These are phyloP conservation scores for Theodoxus fluviatilis DNA, from an alignment of 2,888 invertebrate genomes.

Conservation along the genomic window DNA sequence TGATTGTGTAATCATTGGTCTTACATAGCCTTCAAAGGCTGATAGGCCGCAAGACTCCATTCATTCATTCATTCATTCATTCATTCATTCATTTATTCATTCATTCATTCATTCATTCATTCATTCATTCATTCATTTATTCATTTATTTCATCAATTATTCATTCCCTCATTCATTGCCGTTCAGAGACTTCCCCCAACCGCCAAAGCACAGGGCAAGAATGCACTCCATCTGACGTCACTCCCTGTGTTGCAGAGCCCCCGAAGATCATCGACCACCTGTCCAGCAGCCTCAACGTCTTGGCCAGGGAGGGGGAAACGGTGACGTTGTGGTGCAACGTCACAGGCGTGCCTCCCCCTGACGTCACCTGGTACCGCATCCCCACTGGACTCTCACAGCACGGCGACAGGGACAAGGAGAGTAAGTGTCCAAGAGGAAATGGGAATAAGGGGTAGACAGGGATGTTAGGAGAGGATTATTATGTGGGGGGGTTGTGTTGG, in stretches of 20 bases:
- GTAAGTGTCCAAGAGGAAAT: conserved; percentile 39
- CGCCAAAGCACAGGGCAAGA: neutral
- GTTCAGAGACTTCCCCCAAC: neutral
- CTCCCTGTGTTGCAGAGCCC: conserved; percentile 75
- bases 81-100: neutral
- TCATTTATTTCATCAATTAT: no score
- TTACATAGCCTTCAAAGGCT: no score
- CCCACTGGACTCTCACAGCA: conserved; percentile 35
- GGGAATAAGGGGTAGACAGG: no score
- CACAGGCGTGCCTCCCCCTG: conserved; percentile 81
- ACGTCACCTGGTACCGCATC: conserved; percentile 82
- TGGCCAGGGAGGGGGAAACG: conserved; percentile 91
- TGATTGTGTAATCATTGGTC: no score
- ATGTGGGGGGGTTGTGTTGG: no score
- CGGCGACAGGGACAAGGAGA: conserved; percentile 39
- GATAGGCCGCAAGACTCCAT: no score
- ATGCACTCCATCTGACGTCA: neutral
- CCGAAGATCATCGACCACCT: conserved; percentile 90
- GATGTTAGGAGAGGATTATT: no score
- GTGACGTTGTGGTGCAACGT: conserved; percentile 84
- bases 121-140: neutral
- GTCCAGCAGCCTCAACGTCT: conserved; percentile 80
- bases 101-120: neutral
- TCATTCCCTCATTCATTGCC: no score
- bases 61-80: neutral